Evolutionary conservation across 1,140 invertebrate species (phyloP).

Genomic region (Ctenoplectra terminalis): DNA sequence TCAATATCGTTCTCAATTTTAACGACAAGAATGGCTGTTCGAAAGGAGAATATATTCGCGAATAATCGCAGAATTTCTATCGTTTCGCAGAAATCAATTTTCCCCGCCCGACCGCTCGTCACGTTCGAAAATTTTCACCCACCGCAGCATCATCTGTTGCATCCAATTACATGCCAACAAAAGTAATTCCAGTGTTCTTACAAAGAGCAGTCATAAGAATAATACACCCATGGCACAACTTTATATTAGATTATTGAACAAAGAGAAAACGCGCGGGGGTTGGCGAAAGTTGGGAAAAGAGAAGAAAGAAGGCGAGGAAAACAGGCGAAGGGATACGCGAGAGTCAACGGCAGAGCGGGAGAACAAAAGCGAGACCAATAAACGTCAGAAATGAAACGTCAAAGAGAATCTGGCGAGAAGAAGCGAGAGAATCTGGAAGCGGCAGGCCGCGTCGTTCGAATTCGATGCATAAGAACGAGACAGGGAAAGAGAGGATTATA

Average conservation of each 20-base stretch:
- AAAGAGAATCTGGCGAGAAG: conserved; percentile 3
- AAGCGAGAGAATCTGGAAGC: neutral
- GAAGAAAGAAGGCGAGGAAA: neutral
- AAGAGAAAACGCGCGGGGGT: neutral
- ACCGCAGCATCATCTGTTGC: neutral
- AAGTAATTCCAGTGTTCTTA: neutral
- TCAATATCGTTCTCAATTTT: no score
- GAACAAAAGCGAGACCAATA: conserved; percentile 16
- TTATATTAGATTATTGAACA: conserved; percentile 13
- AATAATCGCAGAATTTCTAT: no score
- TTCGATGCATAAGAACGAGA: conserved; percentile 67
- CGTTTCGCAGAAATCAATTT: no score
- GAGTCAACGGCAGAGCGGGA: conserved; percentile 8
- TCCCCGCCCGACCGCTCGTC: no score
- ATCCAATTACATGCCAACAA: conserved; percentile 8
- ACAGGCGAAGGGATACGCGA: no score
- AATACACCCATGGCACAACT: neutral
- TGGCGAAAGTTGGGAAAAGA: neutral
- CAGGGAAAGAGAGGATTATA: conserved; percentile 64
- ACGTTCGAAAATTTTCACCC: neutral
- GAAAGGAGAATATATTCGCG: no score
- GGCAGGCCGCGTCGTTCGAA: conserved; percentile 37
- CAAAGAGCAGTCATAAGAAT: conserved; percentile 10
- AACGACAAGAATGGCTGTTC: no score
- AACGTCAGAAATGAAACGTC: conserved; percentile 35